phyloP scores from a whole-genome alignment of 2,113 vertebrate species.

The Eulacestoma nigropectus region DNA sequence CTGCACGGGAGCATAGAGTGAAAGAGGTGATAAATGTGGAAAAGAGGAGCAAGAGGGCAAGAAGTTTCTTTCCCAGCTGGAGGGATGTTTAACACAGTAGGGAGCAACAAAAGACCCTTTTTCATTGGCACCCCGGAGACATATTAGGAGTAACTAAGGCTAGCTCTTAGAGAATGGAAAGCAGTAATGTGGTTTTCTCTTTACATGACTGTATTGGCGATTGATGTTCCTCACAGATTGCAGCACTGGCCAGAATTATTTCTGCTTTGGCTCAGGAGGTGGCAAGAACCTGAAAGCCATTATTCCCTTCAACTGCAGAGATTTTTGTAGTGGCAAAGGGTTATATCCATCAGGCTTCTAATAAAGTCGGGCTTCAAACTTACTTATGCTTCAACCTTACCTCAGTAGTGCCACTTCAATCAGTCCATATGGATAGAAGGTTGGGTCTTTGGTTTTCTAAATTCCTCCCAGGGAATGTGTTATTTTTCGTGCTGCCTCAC shows the following conservation, averaged over 20 bases:
- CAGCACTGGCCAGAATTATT: not conserved
- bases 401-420: not conserved
- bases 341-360: not conserved
- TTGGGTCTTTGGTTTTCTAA: not conserved
- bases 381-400: not conserved
- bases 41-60: not conserved
- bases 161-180: not conserved
- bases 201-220: not conserved
- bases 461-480: not conserved
- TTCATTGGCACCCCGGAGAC: not conserved
- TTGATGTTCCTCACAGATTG: not conserved
- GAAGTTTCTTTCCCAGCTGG: not conserved
- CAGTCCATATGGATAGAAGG: not conserved
- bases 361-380: not conserved
- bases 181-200: not conserved
- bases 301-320: not conserved
- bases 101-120: not conserved
- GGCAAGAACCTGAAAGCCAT: not conserved
- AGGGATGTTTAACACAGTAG: not conserved
- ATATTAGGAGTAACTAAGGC: not conserved
- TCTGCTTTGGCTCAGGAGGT: not conserved
- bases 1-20: not conserved
- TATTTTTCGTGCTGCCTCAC: not conserved
- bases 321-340: not conserved
- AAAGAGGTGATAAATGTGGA: not conserved